Base-by-base conservation (phyloP, 2,113 vertebrate genomes). In the Anseranas semipalmata region DNA sequence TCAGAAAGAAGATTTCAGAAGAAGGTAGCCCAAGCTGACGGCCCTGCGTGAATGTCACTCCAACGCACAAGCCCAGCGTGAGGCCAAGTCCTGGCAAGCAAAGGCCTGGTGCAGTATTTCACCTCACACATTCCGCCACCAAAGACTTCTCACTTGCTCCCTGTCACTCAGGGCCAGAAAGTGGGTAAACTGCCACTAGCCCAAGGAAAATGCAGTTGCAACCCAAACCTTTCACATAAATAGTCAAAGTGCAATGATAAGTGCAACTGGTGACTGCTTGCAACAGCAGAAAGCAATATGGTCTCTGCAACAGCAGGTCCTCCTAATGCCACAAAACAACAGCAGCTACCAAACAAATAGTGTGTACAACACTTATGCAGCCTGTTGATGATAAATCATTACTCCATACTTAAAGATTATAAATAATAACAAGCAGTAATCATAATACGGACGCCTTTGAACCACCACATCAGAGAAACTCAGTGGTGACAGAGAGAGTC, bases 11-110 rank as follows among this genome's bases (percentile, higher is more conserved):
- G 7, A 68, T 37, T 89, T 85, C 58, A 79, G 35, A 82, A 81
- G 19, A 70, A 87, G 20, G 22, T 7, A 85, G 58, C 16, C n/a
- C 32, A 82, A 77, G 2, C 55, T 60, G 80, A 71, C 37, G 89
- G 10, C 3, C 6, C 32, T 46, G 10, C 22, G 11, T n/a, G 14
- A 81, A 59, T 12, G 3, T 43, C 37, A 71, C 74, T 92, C 70
- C 35, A 67, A 37, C 0, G 0, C 3, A 4, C 15, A 63, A 48
- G 10, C 37, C 72, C 52, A 41, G 37, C 17, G 60, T 1, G 1
- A 72, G 20, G 21, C 66, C 50, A 90, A 66, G 33, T 4, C 3
- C 58, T 58, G 27, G 9, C 46, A 62, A 21, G 16, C 25, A 73
- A 84, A 77, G 16, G 46, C 45, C 46, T 15, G 56, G 13, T 22